phyloP scores from a whole-genome alignment of 2,888 invertebrate genomes.

The Drosophila pseudotakahashii region DNA sequence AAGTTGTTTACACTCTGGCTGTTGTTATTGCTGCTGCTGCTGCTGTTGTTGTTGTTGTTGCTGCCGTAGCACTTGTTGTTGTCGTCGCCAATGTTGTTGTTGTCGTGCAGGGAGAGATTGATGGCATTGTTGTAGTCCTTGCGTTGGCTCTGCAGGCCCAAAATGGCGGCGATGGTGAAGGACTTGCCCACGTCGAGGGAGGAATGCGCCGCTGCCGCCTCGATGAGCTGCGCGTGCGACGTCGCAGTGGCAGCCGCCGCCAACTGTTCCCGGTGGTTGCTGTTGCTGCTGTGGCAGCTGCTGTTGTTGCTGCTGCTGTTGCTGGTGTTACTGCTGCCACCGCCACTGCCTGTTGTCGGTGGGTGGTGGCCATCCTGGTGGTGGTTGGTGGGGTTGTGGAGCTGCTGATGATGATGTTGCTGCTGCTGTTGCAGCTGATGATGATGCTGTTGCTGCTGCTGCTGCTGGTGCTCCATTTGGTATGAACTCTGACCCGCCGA shows the following conservation, averaged over 20 bases:
- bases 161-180: constrained; percentile 94
- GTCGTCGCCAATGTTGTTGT: constrained; percentile 46
- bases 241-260: constrained; percentile 63
- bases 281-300: constrained; percentile 52
- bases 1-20: constrained; percentile 79
- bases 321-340: constrained; percentile 44
- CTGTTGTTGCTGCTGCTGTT: constrained; percentile 41
- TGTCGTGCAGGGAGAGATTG: constrained; percentile 83
- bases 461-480: constrained; percentile 70
- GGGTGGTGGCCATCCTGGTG: constrained; percentile 62
- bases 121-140: constrained; percentile 84
- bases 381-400: constrained; percentile 46
- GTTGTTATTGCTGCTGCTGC: constrained; percentile 52
- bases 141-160: constrained; percentile 87
- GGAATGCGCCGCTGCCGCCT: constrained; percentile 80
- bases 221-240: constrained; percentile 79
- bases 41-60: constrained; percentile 42
- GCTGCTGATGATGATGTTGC: constrained; percentile 55
- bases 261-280: constrained; percentile 63
- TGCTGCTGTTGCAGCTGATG: constrained; percentile 53
- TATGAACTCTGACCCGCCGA: constrained; percentile 75
- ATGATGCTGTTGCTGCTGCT: constrained; percentile 38
- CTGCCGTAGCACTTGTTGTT: constrained; percentile 47
- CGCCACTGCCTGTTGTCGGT: constrained; percentile 49
- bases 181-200: constrained; percentile 87